Evolutionary conservation across 1,140 invertebrate genomes (phyloP).

Genomic region (Drosophila nigromelanica): DNA sequence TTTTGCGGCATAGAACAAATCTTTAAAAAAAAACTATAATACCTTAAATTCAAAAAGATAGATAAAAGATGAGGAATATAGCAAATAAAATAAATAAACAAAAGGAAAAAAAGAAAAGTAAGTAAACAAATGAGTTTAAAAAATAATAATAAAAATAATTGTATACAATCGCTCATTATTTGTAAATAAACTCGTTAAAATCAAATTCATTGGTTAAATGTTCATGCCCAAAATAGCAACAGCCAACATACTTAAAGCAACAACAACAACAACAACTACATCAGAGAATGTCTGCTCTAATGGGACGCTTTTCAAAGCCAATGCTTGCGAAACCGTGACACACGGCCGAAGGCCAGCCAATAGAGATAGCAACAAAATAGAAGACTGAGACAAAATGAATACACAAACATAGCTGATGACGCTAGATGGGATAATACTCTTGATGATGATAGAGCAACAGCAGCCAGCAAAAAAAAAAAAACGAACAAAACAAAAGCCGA

Average conservation of each 20-base stretch:
- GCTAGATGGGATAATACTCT: slow-evolving; percentile 19
- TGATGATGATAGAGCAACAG: slow-evolving; percentile 13
- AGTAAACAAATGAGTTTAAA: too few species aligned
- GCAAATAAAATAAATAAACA: too few species aligned
- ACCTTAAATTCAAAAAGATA: too few species aligned
- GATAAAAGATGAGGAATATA: too few species aligned
- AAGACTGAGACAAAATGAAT: neutral
- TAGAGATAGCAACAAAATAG: slow-evolving; percentile 3
- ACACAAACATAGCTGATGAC: slow-evolving; percentile 7
- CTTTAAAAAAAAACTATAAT: too few species aligned
- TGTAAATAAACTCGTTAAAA: slow-evolving; percentile 44
- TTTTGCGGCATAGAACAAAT: too few species aligned
- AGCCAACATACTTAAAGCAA: neutral
- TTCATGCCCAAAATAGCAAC: slow-evolving; percentile 33
- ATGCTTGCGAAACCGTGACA: slow-evolving; percentile 74
- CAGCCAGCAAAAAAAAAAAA: slow-evolving; percentile 1
- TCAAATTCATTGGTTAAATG: slow-evolving; percentile 51
- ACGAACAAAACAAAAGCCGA: slow-evolving; percentile 18
- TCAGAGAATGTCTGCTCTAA: slow-evolving; percentile 17
- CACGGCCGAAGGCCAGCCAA: slow-evolving; percentile 55
- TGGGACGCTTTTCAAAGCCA: slow-evolving; percentile 57
- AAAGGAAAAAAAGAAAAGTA: too few species aligned
- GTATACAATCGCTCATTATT: slow-evolving; percentile 37
- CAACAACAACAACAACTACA: slow-evolving; percentile 9
- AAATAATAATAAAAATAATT: too few species aligned